These are phyloP conservation scores for Drosophila repleta DNA, from an alignment of 1,140 invertebrate species.

Conservation along the genomic window DNA sequence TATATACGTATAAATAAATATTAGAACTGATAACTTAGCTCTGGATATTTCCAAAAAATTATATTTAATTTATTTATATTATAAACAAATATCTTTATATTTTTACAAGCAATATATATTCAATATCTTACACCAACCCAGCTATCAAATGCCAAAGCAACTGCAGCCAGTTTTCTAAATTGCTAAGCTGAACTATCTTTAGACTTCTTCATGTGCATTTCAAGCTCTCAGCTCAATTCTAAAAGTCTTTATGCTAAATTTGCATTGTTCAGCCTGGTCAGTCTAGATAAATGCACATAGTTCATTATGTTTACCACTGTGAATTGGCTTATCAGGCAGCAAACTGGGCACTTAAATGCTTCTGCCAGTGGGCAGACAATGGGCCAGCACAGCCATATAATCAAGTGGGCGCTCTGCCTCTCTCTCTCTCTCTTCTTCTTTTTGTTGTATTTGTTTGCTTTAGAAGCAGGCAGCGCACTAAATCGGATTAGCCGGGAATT, in stretches of 20 bases:
- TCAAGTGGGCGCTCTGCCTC: slow-evolving; percentile 23
- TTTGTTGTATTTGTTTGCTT: slow-evolving; percentile 12
- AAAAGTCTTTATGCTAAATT: neutral
- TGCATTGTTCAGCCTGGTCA: neutral
- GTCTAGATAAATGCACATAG: neutral
- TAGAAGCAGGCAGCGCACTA: slow-evolving; percentile 48
- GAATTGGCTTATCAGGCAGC: slow-evolving; percentile 18
- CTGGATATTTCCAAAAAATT: too few species aligned
- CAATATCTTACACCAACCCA: too few species aligned
- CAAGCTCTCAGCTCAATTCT: neutral
- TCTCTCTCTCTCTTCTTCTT: neutral
- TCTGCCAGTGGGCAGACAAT: slow-evolving; percentile 32
- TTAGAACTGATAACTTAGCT: too few species aligned
- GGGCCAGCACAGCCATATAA: slow-evolving; percentile 30
- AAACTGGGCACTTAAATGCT: slow-evolving; percentile 56
- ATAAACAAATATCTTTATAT: too few species aligned
- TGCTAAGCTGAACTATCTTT: too few species aligned
- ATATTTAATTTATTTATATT: too few species aligned
- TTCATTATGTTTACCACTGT: slow-evolving; percentile 36
- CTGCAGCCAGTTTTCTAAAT: too few species aligned
- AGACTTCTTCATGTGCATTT: too few species aligned
- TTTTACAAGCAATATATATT: too few species aligned
- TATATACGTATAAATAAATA: too few species aligned
- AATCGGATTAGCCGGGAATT: slow-evolving; percentile 78
- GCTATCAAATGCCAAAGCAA: too few species aligned